A percentile compares a stretch with the other conserved stretches of the same genome.
Evolutionary conservation across 2,113 vertebrate genomes (phyloP).

Genomic region (Corvus hawaiiensis): DNA sequence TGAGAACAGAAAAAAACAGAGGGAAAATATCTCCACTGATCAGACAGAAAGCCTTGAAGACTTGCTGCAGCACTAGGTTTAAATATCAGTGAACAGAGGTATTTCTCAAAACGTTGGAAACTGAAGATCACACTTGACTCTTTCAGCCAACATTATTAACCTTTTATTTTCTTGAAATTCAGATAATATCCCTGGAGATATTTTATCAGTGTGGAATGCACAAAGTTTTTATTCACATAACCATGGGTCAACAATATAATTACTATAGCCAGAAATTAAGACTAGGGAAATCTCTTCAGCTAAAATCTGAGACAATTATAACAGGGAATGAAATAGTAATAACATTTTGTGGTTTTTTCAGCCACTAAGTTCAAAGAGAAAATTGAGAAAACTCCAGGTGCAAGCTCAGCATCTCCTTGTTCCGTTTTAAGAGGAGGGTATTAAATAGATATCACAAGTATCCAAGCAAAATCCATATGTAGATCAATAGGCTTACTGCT

Average conservation of each 20-base stretch:
- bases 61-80: not conserved
- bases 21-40: not conserved
- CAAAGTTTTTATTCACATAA: not conserved
- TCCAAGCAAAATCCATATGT: not conserved
- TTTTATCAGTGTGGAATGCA: not conserved
- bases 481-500: conserved; percentile 9
- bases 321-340: not conserved
- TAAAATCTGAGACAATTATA: not conserved
- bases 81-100: not conserved
- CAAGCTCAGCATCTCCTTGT: not conserved
- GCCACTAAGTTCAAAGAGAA: not conserved
- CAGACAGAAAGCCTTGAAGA: not conserved
- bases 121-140: not conserved
- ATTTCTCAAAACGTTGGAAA: not conserved
- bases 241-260: not conserved
- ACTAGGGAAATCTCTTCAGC: not conserved
- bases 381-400: not conserved
- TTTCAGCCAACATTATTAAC: not conserved
- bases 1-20: not conserved
- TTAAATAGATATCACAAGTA: not conserved
- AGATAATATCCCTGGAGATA: not conserved
- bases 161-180: not conserved
- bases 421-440: not conserved
- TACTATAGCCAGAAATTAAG: not conserved
- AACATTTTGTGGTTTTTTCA: not conserved